Evolutionary conservation across 2,113 vertebrate genomes (phyloP), one percentile per base, ranked within the genome.

Genomic region (Columba janthina): DNA sequence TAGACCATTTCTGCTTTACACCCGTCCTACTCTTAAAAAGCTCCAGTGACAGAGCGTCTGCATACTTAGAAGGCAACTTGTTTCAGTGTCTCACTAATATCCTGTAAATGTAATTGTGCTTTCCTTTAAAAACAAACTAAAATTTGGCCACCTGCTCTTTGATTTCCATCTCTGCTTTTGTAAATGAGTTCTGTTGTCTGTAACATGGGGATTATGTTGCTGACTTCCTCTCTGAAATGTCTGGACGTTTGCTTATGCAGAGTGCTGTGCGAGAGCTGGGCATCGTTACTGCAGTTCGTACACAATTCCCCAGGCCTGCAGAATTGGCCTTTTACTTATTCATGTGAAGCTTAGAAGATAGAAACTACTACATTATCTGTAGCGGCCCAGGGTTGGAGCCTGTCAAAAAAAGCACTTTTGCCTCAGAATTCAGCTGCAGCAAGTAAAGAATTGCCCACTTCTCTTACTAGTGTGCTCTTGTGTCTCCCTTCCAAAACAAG

Each of bases 241-340:
- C 50, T 75, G 44, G 28, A 15, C 60, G 74, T 61, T 74, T 57
- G 46, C 29, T 73, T 51, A 4, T 4, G 50, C 78, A n/a, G 15
- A 54, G 50, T 22, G 8, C 78, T 0, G 0, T 71, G 58, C 0
- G 0, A 42, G 71, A 73, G 58, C 58, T 67, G 1, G 6, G 4
- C 57, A 3, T 61, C 51, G 21, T 15, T 84, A 12, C 44, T 84
- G 80, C 64, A 85, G 12, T 50, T 88, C 28, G 1, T 25, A 11
- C 54, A 58, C 21, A 77, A 72, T 76, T 83, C 58, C 64, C 53
- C 54, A 73, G 83, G 58, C 50, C 54, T 92, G 58, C 64, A 42
- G 71, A 61, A 58, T 6, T 12, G 54, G 28, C 21, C 40, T 86
- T 67, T 80, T 53, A 51, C 17, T 89, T 81, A 66, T 10, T 85